Evolutionary conservation across 2,888 invertebrate species (phyloP).

Genomic region (Mellilla xanthometata): DNA sequence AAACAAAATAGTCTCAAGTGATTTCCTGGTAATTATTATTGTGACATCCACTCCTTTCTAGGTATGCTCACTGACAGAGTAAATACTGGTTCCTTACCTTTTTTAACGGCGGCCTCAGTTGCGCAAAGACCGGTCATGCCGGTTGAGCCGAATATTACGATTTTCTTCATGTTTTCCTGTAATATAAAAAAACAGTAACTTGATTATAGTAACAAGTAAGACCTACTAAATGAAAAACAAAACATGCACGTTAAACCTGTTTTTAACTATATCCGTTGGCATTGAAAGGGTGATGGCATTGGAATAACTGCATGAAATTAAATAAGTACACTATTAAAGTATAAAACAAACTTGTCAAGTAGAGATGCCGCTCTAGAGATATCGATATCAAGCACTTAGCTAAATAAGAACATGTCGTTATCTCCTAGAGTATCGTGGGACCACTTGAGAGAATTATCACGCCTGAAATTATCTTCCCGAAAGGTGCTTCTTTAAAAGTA

Average conservation of each 20-base stretch:
- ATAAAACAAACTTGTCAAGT: too few species aligned
- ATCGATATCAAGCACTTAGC: too few species aligned
- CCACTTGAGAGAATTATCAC: conserved; percentile 2
- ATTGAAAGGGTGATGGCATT: conserved; percentile 6
- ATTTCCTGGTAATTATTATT: too few species aligned
- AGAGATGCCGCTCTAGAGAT: too few species aligned
- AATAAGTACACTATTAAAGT: too few species aligned
- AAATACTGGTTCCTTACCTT: conserved; percentile 87
- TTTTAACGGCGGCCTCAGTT: conserved; percentile 88
- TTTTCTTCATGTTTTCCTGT: conserved; percentile 84
- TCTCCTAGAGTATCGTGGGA: background rate
- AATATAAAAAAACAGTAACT: conserved; percentile 20
- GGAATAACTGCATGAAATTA: background rate
- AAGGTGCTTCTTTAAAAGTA: background rate
- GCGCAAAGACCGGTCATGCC: conserved; percentile 92
- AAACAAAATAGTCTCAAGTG: too few species aligned
- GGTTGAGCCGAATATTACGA: conserved; percentile 92
- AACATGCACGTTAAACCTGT: conserved; percentile 4
- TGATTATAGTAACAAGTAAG: background rate
- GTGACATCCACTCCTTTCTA: too few species aligned
- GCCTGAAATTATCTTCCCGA: background rate
- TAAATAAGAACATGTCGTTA: background rate
- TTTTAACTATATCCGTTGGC: conserved; percentile 1
- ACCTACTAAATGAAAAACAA: background rate
- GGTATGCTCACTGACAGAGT: too few species aligned